Base-by-base conservation (phyloP, 2,888 invertebrate genomes). In the Sarcophaga rosellei region DNA sequence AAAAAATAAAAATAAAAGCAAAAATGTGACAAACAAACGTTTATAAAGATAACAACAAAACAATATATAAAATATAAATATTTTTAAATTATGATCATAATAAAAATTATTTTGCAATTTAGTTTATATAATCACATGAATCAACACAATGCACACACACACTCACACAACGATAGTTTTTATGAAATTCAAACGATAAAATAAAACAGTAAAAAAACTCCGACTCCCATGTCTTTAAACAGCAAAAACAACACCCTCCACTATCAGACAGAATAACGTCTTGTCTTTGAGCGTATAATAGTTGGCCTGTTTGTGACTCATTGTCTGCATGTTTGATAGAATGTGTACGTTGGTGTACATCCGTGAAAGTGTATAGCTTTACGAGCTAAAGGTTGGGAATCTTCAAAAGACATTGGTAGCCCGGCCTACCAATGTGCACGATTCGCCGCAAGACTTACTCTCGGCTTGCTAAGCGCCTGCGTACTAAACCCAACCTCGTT, bases 1-100 rank as follows among this genome's bases (percentile, higher is more conserved):
- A 35, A 8, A 35, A 77, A 35, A 69, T 45, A n/a, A 72, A 35
- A 72, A 61, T 44, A 23, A n/a, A 21, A 69, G 61, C 59, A 57
- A 21, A 65, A 75, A 47, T 62, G 21, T 62, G 79, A 73, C 75
- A 4, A 80, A 79, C 68, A 69, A 80, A 81, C 69, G 8, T 65
- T 70, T 70, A 65, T 65, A 66, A 20, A 75, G 69, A 76, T 57
- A 45, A 77, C 76, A 77, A 77, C 21, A 45, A 21, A 23, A 62
- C 4, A 44, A 20, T 68, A 81, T 72, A 85, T 53, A 81, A 77
- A 85, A 76, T 81, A 85, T 87, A 86, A 85, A 88, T 88, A 87
- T 88, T 81, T 75, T 73, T 84, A 84, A 87, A 88, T 88, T 88
- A 88, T 88, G 86, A 88, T 87, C 84, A 87, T 85, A 87, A 87